Base-by-base conservation (phyloP, 2,797 vertebrate genomes). In the Linurgus olivaceus region DNA sequence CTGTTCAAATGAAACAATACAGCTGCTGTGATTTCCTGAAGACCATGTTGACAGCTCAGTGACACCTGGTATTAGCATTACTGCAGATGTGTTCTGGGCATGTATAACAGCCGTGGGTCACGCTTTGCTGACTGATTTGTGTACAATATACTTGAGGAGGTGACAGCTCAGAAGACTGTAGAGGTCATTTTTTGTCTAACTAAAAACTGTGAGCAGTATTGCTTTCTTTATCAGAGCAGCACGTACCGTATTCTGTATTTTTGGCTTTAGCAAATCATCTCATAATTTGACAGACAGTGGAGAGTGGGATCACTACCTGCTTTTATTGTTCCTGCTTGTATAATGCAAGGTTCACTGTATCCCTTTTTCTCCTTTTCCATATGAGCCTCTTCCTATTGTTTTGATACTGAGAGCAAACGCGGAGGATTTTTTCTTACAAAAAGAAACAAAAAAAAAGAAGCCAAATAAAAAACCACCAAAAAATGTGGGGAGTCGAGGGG, bases 401-500 rank as follows among this genome's bases (percentile, higher is more conserved):
- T 88, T 78, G 33, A 38, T 81, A 47, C 7, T 31, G 71, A 84
- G 38, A 80, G 28, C 16, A 74, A 80, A 57, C 2, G 3, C 10
- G n/a, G 35, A 65, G 4, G 2, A 2, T 0, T 38, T 91, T 82
- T 70, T 26, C 19, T 42, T 37, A 11, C 16, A 14, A 42, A 40
- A 13, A 10, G 7, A 48, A 29, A 23, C 16, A 18, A 48, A 10
- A 38, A 29, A 8, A 31, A 23, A 10, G n/a, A 25, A n/a, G 17
- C 40, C 40, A 42, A 42, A 42, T 42, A 35, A 57, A 57, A 35
- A 2, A 4, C 5, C 25, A 37, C 33, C 24, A 26, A 45, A 29
- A 15, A 25, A 7, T 1, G 0, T 18, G 6, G 8, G 9, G 19
- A 45, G 14, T 44, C 0, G 4, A 45, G 1, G 2, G 4, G 11